Base-by-base conservation (phyloP, 2,888 invertebrate genomes). In the Cheilosia urbana region DNA sequence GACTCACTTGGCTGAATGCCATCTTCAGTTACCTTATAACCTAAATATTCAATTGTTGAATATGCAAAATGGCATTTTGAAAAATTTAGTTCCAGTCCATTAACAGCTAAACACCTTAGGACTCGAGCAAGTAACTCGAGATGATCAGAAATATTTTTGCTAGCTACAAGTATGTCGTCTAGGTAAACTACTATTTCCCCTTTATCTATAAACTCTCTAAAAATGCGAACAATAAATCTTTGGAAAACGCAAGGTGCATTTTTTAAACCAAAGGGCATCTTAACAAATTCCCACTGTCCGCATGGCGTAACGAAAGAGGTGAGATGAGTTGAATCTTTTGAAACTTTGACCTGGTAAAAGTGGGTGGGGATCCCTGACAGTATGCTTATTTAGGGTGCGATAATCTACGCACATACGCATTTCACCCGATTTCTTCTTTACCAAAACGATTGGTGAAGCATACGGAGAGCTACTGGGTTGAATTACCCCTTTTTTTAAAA, bases 151-250 rank as follows among this genome's bases (percentile, higher is more conserved):
- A 71, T 19, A 15, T 27, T 58, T 13, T 30, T 30, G 5, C 34
- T 71, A 5, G 71, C 71, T 9, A 49, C 15, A 27, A 71, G 5
- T 49, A 71, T 60, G 19, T 69, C 57, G 4, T 69, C 68, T n/a
- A 69, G 17, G 21, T 69, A 69, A 1, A 69, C 7, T 9, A 19
- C 19, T 34, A 69, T 55, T 17, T 45, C 2, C 13, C 11, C 30
- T 11, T 2, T 19, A 19, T 49, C 9, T 19, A 49, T 21, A 21
- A 49, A 49, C 11, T 19, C 11, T 17, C 45, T 15, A 53, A 66
- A 30, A 9, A 21, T 21, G 24, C 21, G 11, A 19, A n/a, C 9
- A 21, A 58, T 71, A 47, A 58, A 71, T 5, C 57, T 21, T 19
- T 47, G 49, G 21, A 69, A 57, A 4, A 69, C 58, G 13, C 69